phyloP scores from a whole-genome alignment of 1,140 invertebrate species.

The Tetramorium alpestre region DNA sequence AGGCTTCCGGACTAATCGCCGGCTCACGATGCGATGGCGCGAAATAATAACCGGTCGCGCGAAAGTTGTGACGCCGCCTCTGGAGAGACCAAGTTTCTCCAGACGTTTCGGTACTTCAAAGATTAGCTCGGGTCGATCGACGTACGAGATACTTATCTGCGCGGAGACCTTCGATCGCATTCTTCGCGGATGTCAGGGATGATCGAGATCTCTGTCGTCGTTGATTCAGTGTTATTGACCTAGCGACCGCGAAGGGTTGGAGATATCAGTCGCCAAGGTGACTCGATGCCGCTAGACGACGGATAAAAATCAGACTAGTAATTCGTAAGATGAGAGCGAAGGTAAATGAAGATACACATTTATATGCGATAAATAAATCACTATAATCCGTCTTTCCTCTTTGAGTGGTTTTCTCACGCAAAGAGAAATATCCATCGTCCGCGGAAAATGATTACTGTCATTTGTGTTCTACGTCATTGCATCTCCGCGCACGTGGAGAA shows the following conservation, averaged over 20 bases:
- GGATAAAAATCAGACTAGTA: neutral
- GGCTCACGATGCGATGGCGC: neutral
- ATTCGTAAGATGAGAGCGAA: neutral
- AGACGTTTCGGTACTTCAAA: conserved; percentile 2
- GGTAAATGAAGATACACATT: neutral
- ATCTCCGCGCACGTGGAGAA: neutral
- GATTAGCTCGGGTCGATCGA: conserved; percentile 27
- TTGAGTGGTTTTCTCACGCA: neutral
- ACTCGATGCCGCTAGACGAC: neutral
- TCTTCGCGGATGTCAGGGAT: conserved; percentile 30
- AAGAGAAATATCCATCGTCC: conserved; percentile 9
- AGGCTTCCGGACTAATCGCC: conserved; percentile 24
- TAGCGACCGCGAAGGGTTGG: neutral
- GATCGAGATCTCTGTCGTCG: conserved; percentile 9
- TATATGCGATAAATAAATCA: neutral
- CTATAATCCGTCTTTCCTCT: neutral
- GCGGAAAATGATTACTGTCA: neutral
- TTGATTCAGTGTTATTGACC: conserved; percentile 8
- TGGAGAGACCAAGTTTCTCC: conserved; percentile 3
- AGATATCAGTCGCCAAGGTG: neutral
- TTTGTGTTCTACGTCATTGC: neutral
- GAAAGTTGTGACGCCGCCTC: conserved; percentile 28
- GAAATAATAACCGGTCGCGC: conserved; percentile 47
- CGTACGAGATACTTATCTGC: conserved; percentile 21
- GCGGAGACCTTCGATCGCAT: neutral